Evolutionary conservation across 2,113 vertebrate species (phyloP).

Genomic region (Rostratula benghalensis): DNA sequence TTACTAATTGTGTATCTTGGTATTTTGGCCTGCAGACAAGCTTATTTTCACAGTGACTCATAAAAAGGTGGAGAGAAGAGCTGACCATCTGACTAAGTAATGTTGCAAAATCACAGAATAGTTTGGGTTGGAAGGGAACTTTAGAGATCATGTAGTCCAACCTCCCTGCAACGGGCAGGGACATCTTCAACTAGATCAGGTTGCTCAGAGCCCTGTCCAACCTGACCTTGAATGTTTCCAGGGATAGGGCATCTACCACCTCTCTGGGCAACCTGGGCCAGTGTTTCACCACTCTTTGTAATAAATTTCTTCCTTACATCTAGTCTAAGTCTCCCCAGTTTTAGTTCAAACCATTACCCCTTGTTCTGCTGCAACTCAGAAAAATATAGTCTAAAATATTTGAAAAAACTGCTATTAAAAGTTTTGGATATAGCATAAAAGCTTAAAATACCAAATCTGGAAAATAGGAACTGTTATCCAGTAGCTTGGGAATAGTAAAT

Average conservation of each 20-base stretch:
- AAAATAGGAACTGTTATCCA: background rate
- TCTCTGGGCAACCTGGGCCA: background rate
- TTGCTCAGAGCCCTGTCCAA: background rate
- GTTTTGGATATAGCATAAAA: background rate
- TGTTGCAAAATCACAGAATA: background rate
- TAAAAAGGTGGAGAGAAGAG: background rate
- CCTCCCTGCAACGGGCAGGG: background rate
- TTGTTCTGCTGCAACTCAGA: background rate
- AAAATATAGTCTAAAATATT: background rate
- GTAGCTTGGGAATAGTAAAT: background rate
- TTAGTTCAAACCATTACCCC: background rate
- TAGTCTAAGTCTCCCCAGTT: background rate
- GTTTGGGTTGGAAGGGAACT: background rate
- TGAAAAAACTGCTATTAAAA: background rate
- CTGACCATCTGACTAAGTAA: background rate
- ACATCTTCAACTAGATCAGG: background rate
- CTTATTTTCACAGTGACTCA: background rate
- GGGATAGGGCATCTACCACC: background rate
- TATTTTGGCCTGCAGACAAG: background rate
- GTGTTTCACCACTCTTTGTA: background rate
- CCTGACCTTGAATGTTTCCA: background rate
- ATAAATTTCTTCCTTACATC: background rate
- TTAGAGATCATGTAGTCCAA: background rate
- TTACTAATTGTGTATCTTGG: background rate
- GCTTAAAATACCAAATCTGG: background rate